phyloP scores from a whole-genome alignment of 2,888 invertebrate species.

The Drosophila diplacantha region DNA sequence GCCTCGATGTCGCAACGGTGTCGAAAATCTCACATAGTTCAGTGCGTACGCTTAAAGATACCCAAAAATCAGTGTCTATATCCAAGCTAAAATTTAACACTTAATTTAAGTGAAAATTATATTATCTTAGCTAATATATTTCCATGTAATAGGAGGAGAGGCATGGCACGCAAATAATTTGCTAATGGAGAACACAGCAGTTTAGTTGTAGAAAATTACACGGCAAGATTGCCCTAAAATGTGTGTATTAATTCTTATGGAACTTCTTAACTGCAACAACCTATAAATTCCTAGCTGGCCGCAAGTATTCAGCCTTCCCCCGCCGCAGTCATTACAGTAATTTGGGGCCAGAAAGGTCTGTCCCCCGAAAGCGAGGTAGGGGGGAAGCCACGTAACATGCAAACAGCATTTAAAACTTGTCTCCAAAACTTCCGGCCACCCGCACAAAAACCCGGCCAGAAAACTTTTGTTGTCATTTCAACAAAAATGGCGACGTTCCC shows the following conservation, averaged over 20 bases:
- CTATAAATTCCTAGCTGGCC: slow-evolving; percentile 26
- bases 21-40: slow-evolving; percentile 16
- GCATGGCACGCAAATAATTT: background rate
- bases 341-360: slow-evolving; percentile 53
- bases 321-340: slow-evolving; percentile 25
- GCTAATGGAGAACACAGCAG: background rate
- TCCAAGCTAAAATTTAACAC: too few relatives aligned
- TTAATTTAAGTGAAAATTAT: background rate
- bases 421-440: slow-evolving; percentile 32
- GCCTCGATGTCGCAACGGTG: slow-evolving; percentile 11
- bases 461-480: slow-evolving; percentile 64
- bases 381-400: slow-evolving; percentile 63
- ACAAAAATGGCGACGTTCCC: slow-evolving; percentile 58
- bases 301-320: slow-evolving; percentile 27
- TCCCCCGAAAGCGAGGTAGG: slow-evolving; percentile 12
- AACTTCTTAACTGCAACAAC: slow-evolving; percentile 20
- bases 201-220: slow-evolving; percentile 12
- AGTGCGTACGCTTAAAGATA: background rate
- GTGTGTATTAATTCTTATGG: slow-evolving; percentile 21
- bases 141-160: background rate
- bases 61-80: background rate
- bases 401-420: slow-evolving; percentile 74
- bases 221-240: slow-evolving; percentile 16
- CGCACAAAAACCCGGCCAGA: slow-evolving; percentile 36
- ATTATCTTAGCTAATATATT: background rate